Conservation (phyloP, 2,113 vertebrate species). For the Serinus canaria region DNA sequence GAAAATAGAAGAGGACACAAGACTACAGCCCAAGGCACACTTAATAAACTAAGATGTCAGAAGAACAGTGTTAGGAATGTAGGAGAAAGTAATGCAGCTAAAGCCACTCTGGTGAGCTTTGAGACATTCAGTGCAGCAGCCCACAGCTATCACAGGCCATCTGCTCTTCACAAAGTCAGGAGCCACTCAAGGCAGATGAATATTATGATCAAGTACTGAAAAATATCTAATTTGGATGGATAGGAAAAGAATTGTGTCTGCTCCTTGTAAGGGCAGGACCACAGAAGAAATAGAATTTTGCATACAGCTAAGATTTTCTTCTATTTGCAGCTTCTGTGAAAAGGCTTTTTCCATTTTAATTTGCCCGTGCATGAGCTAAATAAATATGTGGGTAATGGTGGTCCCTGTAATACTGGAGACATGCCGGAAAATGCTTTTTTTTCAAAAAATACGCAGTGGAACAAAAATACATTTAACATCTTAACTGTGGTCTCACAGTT, state of each 20-base stretch:
- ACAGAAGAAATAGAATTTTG: neutral
- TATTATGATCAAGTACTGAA: neutral
- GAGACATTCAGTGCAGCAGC: neutral
- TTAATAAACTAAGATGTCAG: neutral
- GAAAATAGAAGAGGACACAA: neutral
- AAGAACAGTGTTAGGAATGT: neutral
- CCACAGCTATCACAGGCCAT: neutral
- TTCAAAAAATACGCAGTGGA: neutral
- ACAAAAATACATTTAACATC: neutral
- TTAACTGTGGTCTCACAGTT: neutral
- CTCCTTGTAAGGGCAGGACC: neutral
- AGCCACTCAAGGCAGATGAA: neutral
- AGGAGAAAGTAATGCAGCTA: neutral
- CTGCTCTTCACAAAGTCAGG: neutral
- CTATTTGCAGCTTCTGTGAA: neutral
- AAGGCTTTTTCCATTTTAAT: constrained; percentile 3
- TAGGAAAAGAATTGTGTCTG: neutral
- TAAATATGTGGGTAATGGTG: neutral
- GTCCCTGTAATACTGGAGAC: neutral
- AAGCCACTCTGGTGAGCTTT: neutral
- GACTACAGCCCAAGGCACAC: neutral
- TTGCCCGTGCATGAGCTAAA: neutral
- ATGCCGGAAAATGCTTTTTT: neutral
- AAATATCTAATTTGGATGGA: neutral
- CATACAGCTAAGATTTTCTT: neutral